Evolutionary conservation across 1,140 invertebrate genomes (phyloP).

Genomic region (Mylabris phalerata): DNA sequence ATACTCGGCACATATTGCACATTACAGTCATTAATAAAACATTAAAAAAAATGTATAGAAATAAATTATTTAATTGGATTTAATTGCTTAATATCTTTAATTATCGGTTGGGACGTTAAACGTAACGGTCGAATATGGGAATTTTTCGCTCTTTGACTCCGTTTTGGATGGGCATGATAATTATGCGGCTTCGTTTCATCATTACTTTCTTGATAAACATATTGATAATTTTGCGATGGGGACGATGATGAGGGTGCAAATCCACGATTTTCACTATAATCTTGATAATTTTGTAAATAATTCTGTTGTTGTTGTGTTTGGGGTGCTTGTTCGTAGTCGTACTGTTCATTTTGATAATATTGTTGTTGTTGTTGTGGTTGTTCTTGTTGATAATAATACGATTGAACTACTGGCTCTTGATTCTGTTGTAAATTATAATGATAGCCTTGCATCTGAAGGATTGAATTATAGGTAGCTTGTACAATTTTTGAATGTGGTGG

Average conservation of each 20-base stretch:
- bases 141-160: constrained; percentile 1
- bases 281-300: background rate
- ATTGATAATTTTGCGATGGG: too few relatives aligned
- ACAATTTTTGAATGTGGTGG: too few relatives aligned
- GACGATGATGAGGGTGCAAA: too few relatives aligned
- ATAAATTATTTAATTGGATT: background rate
- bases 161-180: constrained; percentile 7
- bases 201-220: background rate
- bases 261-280: too few relatives aligned
- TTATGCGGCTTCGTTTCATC: background rate
- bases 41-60: too few relatives aligned
- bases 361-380: background rate
- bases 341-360: constrained; percentile 5
- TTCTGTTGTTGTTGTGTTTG: background rate
- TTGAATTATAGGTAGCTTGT: background rate
- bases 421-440: background rate
- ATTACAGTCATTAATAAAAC: too few relatives aligned
- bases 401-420: background rate
- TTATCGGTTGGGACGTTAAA: background rate
- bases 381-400: constrained; percentile 6
- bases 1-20: too few relatives aligned
- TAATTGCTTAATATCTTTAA: constrained; percentile 4
- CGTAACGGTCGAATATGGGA: background rate
- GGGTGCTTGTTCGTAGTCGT: background rate
- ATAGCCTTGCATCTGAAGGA: constrained; percentile 7